phyloP scores from a whole-genome alignment of 2,113 vertebrate genomes.

The Cyprinodon variegatus region DNA sequence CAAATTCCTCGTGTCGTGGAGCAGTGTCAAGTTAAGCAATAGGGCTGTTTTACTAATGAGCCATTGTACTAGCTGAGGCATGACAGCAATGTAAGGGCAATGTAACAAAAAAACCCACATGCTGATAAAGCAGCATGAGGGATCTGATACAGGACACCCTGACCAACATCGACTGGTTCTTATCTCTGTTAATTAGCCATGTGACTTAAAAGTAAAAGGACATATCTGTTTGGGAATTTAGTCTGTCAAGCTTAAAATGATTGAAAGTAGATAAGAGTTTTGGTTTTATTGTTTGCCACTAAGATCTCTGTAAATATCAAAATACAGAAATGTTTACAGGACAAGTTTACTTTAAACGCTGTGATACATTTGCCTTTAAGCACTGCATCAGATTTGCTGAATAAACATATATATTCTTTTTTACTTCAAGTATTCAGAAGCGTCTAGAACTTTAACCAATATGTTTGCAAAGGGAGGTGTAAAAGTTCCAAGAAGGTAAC shows the following conservation, averaged over 20 bases:
- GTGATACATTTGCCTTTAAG: not conserved
- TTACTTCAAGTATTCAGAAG: too few relatives aligned
- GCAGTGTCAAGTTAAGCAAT: not conserved
- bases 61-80: not conserved
- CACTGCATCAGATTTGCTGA: not conserved
- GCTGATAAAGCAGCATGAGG: constrained; percentile 28
- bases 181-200: not conserved
- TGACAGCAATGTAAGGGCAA: constrained; percentile 9
- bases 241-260: not conserved
- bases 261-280: not conserved
- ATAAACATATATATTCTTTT: not conserved
- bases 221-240: not conserved
- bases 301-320: not conserved
- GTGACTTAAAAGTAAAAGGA: not conserved
- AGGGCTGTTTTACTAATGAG: not conserved
- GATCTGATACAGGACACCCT: constrained; percentile 3
- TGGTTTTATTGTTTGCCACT: not conserved
- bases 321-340: not conserved
- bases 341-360: not conserved
- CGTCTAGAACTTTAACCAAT: too few relatives aligned
- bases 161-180: not conserved
- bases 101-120: constrained; percentile 20
- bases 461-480: too few relatives aligned
- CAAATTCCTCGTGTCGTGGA: not conserved
- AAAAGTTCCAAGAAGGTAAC: not conserved